Percentiles rank a stretch among this genome's conserved stretches.
These are phyloP conservation scores for Hyposmocoma kahamanoa DNA, from an alignment of 1,140 invertebrate species.

Conservation along the genomic window DNA sequence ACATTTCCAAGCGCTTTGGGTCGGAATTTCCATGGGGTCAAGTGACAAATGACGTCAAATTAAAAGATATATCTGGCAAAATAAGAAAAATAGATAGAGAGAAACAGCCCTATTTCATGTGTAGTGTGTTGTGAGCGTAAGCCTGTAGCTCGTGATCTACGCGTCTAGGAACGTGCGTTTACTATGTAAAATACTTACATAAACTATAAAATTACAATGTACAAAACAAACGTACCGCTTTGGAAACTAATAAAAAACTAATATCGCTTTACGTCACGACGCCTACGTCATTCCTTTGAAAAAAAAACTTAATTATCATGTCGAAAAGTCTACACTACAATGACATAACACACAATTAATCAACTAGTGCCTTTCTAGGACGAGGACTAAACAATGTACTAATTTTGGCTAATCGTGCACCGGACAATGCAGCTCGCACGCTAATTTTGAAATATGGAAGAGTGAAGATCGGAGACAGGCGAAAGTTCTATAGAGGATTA, in stretches of 20 bases:
- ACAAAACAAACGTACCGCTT: constrained; percentile 28
- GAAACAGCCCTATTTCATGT: not conserved
- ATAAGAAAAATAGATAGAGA: too few relatives aligned
- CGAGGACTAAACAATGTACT: constrained; percentile 36
- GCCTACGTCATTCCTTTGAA: constrained; percentile 60
- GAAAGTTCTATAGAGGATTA: constrained; percentile 40
- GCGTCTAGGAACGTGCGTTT: constrained; percentile 26
- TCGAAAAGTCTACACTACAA: constrained; percentile 6
- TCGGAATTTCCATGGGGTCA: too few relatives aligned
- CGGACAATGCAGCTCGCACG: too few relatives aligned
- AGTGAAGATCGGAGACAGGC: constrained; percentile 46
- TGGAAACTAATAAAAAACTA: constrained; percentile 29
- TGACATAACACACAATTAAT: constrained; percentile 46
- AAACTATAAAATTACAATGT: constrained; percentile 13
- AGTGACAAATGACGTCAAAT: too few relatives aligned
- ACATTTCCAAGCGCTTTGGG: too few relatives aligned
- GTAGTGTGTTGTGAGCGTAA: constrained; percentile 20
- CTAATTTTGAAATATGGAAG: constrained; percentile 69
- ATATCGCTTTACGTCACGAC: constrained; percentile 36
- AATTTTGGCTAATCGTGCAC: constrained; percentile 61
- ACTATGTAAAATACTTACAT: constrained; percentile 26
- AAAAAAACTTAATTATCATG: constrained; percentile 17
- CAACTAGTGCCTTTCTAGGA: constrained; percentile 40
- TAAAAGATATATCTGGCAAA: too few relatives aligned
- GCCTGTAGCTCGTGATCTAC: constrained; percentile 27